Conservation (phyloP, 1,140 invertebrate species). For the Paralvinella palmiformis region DNA sequence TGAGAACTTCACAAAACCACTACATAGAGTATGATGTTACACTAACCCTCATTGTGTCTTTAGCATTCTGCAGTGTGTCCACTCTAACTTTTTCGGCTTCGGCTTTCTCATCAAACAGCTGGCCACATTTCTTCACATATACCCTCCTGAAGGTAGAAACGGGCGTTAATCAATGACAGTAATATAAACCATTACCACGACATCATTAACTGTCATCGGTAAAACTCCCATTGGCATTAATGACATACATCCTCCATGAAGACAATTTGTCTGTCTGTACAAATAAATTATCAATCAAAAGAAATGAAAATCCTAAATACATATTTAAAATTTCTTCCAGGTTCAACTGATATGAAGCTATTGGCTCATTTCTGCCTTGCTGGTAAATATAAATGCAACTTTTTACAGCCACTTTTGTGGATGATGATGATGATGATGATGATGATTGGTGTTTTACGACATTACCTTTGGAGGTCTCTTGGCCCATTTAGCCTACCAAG, state of each 20-base stretch:
- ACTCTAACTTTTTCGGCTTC: slow-evolving; percentile 26
- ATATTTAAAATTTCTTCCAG: neutral
- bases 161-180: too few species aligned
- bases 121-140: slow-evolving; percentile 43
- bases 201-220: neutral
- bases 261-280: neutral
- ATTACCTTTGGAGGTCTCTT: too few species aligned
- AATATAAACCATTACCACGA: too few species aligned
- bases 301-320: neutral
- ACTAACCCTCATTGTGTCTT: slow-evolving; percentile 41
- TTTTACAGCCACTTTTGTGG: too few species aligned
- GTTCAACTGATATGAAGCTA: too few species aligned
- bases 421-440: too few species aligned
- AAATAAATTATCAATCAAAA: neutral
- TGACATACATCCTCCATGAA: neutral
- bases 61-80: slow-evolving; percentile 32
- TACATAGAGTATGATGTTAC: too few species aligned
- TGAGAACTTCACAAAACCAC: too few species aligned
- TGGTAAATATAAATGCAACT: too few species aligned
- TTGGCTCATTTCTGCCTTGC: too few species aligned
- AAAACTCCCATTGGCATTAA: neutral
- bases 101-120: slow-evolving; percentile 41
- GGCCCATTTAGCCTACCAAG: too few species aligned
- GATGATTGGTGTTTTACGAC: too few species aligned
- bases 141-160: slow-evolving; percentile 25